These are phyloP conservation scores for Drosophila pullipes DNA, from an alignment of 2,888 invertebrate genomes.

Conservation along the genomic window DNA sequence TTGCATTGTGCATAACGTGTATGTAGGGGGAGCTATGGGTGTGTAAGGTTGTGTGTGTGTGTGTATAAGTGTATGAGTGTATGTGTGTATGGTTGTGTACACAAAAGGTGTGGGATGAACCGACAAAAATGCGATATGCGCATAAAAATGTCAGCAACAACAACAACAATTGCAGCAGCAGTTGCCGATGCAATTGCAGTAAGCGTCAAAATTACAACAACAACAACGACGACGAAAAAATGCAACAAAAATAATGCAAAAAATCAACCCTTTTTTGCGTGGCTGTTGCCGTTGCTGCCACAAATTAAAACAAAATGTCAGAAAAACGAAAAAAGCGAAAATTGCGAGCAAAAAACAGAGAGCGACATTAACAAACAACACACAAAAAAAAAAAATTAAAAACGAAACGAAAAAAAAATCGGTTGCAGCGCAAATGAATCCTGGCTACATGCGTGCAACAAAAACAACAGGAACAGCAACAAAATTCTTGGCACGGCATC, in stretches of 20 bases:
- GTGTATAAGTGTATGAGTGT: slow-evolving; percentile 17
- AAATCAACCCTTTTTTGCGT: slow-evolving; percentile 75
- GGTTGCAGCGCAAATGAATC: slow-evolving; percentile 69
- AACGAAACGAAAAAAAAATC: slow-evolving; percentile 32
- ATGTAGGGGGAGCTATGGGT: neutral
- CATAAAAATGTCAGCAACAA: slow-evolving; percentile 64
- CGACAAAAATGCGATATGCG: slow-evolving; percentile 76
- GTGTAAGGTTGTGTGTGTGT: slow-evolving; percentile 4
- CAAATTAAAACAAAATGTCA: slow-evolving; percentile 83
- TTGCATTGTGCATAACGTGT: slow-evolving; percentile 34
- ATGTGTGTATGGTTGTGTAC: slow-evolving; percentile 32
- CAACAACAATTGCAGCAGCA: slow-evolving; percentile 31
- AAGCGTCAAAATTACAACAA: slow-evolving; percentile 73
- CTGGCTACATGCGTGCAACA: slow-evolving; percentile 73
- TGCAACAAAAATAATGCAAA: slow-evolving; percentile 59
- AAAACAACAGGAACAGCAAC: slow-evolving; percentile 31
- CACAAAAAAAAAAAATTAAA: slow-evolving; percentile 25
- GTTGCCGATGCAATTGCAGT: slow-evolving; percentile 68
- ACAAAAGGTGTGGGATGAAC: slow-evolving; percentile 76
- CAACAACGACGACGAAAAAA: slow-evolving; percentile 46
- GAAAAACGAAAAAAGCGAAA: slow-evolving; percentile 62
- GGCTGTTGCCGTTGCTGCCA: slow-evolving; percentile 59
- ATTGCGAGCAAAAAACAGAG: slow-evolving; percentile 46
- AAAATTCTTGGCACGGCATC: slow-evolving; percentile 38
- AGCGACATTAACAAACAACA: slow-evolving; percentile 54